A percentile compares a stretch with the other conserved stretches of the same genome.
Evolutionary conservation across 2,888 invertebrate genomes (phyloP).

Genomic region (Athrips mouffetella): DNA sequence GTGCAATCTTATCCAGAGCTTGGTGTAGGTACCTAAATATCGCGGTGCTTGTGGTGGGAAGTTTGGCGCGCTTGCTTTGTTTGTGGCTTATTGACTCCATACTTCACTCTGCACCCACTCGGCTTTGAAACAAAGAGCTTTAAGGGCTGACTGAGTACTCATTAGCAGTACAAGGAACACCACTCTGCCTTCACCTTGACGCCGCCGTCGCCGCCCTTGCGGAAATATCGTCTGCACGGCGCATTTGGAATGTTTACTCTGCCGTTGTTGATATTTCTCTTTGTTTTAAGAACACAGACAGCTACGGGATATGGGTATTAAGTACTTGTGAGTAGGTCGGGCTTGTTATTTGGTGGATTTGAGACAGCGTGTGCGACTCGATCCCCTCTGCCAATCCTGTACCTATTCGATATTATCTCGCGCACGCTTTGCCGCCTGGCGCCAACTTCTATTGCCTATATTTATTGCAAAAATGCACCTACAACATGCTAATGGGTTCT

Average conservation of each 20-base stretch:
- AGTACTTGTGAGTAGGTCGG: background rate
- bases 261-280: slow-evolving; percentile 3
- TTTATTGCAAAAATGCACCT: slow-evolving; percentile 46
- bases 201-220: slow-evolving; percentile 34
- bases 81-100: slow-evolving; percentile 24
- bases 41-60: too few relatives aligned
- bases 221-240: slow-evolving; percentile 23
- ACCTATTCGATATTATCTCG: slow-evolving; percentile 68
- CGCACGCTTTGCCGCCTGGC: slow-evolving; percentile 54
- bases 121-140: slow-evolving; percentile 34
- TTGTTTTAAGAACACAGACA: background rate
- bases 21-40: too few relatives aligned
- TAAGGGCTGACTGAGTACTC: slow-evolving; percentile 46
- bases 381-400: slow-evolving; percentile 28
- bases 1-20: too few relatives aligned
- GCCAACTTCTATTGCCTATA: slow-evolving; percentile 61
- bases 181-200: slow-evolving; percentile 52
- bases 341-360: slow-evolving; percentile 42
- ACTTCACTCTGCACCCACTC: slow-evolving; percentile 13
- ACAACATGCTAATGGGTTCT: slow-evolving; percentile 56
- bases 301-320: background rate
- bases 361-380: slow-evolving; percentile 50
- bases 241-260: background rate
- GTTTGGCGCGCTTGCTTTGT: slow-evolving; percentile 39
- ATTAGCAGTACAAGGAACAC: slow-evolving; percentile 51